Base-by-base conservation (phyloP, 1,140 invertebrate genomes). In the Oryctes rhinoceros region DNA sequence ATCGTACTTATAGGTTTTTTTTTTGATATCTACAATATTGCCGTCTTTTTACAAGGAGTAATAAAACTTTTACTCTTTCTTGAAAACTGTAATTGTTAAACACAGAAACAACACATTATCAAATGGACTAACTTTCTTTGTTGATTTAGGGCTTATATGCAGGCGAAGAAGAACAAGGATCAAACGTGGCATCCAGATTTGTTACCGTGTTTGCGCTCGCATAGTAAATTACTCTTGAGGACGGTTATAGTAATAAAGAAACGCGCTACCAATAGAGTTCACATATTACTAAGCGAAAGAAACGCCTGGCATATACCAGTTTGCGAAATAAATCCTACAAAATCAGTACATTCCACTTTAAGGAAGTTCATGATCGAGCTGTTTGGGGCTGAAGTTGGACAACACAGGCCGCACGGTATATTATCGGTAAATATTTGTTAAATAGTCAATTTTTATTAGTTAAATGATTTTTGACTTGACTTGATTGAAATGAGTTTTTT, bases 351-450 rank as follows among this genome's bases (percentile, higher is more conserved):
- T 89, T 95, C 95, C 0, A 96, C 95, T 59, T 87, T 98, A 47
- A 93, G 95, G 83, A 95, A 93, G 87, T 98, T 96, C 87, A 96
- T 97, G 94, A 93, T 95, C 78, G 95, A 97, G 88, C 92, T 97
- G 84, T 98, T 97, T 90, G 96, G 96, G 20, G 92, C 94, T 67
- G 95, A 95, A 84, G 91, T 97, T 37, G 94, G 95, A 3, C 92
- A 93, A 71, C 96, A 98, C 85, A 91, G 94, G 83, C 96, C 96
- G 0, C 93, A 96, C 85, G 96, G 96, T 1, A 85, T 96, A 6
- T 87, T 97, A 0, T 92, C 92, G 79, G 89, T 93, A 53, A 84
- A 84, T 81, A 30, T 30, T 2, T 30, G 24, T 30, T 30, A 30
- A 30, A 30, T 30, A 30, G 24, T 30, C 24, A 30, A 30, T 30